Percentiles rank a stretch among this genome's conserved stretches.
These are phyloP conservation scores for Drosophila robusta DNA, from an alignment of 2,888 invertebrate species.

Conservation along the genomic window DNA sequence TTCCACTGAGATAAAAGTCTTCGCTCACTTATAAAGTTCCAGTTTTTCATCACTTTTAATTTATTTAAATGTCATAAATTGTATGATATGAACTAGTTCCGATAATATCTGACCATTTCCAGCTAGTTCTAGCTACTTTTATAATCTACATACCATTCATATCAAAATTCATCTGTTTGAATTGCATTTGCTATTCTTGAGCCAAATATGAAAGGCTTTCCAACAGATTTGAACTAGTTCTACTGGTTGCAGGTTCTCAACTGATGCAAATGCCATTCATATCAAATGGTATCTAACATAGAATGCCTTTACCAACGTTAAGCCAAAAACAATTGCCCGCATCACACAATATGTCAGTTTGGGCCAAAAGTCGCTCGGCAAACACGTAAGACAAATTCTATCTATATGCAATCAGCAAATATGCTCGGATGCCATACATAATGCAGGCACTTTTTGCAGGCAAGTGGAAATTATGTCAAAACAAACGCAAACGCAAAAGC, in stretches of 20 bases:
- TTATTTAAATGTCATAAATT: too few relatives aligned
- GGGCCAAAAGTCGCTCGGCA: slow-evolving; percentile 35
- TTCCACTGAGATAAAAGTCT: neutral
- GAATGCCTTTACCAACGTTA: neutral
- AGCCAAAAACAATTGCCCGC: slow-evolving; percentile 27
- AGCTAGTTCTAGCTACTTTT: neutral
- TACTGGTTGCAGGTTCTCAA: neutral
- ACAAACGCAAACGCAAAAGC: slow-evolving; percentile 59
- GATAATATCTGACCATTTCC: neutral
- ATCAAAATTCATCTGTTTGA: neutral
- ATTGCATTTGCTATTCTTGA: slow-evolving; percentile 6
- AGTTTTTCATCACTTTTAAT: too few relatives aligned
- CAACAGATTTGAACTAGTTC: slow-evolving; percentile 22
- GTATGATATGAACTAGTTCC: slow-evolving; percentile 3
- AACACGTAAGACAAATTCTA: slow-evolving; percentile 64
- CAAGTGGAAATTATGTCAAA: slow-evolving; percentile 78
- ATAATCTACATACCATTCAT: neutral
- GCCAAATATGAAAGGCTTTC: slow-evolving; percentile 7
- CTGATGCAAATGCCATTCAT: slow-evolving; percentile 26
- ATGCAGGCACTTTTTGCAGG: slow-evolving; percentile 52
- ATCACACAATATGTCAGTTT: slow-evolving; percentile 18
- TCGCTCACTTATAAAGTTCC: too few relatives aligned
- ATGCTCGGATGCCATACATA: slow-evolving; percentile 48
- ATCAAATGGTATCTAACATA: slow-evolving; percentile 24
- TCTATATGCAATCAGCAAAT: slow-evolving; percentile 80